Evolutionary conservation across 2,797 vertebrate genomes (phyloP), one percentile per base, ranked within the genome.

Genomic region (Oceanodroma leucorhoa): DNA sequence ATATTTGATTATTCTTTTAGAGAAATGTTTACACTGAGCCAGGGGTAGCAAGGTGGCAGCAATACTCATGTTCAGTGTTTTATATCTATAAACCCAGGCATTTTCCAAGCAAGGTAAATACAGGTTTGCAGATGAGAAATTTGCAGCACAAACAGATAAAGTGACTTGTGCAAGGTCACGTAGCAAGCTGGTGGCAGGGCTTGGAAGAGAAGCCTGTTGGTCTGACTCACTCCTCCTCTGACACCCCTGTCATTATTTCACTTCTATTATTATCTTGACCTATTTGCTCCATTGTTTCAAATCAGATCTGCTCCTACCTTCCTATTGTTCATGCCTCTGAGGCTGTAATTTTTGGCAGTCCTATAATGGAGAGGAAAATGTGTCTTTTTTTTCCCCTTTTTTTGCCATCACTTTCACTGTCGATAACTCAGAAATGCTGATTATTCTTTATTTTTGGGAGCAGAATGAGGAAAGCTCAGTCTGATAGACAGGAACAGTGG

Each of bases 81-180:
- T 30, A 3, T 6, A 19, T n/a, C 51, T 70, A 3, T 14, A 86
- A 92, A 72, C 14, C 1, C n/a, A 41, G 57, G 11, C 9, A 4
- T 81, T 89, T 86, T 72, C 91, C 40, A 60, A 79, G 24, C 15
- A 29, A 76, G 66, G 66, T 62, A 86, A 82, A 83, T 32, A 60
- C 8, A 60, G 27, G 46, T 88, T 66, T 93, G 80, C 51, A 84
- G 80, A 48, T 80, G 62, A 92, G 66, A 82, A 75, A 75, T 88
- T 50, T 79, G 71, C 66, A 54, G 70, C 43, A 58, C 51, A 75
- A 71, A 71, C 32, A 83, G 38, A 46, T 60, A 8, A 87, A 76
- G 57, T 48, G 83, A 69, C 22, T 80, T 58, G 41, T n/a, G 45
- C 65, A 90, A 90, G 19, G 58, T 73, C 51, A 24, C 1, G 6